Conservation (phyloP, 2,888 invertebrate genomes). For the Limenitis camilla region DNA sequence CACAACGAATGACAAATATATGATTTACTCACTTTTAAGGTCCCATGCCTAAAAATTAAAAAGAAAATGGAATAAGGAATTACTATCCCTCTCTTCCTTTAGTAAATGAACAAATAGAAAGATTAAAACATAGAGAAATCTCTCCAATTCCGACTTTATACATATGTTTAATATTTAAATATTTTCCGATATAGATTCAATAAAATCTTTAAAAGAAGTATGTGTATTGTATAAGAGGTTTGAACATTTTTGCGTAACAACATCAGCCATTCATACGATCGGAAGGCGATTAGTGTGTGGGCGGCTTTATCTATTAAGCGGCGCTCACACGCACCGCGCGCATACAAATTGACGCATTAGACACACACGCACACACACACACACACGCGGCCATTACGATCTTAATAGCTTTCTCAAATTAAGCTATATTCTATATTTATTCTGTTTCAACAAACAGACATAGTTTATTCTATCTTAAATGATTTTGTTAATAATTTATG, state of each 20-base stretch:
- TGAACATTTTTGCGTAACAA: background rate
- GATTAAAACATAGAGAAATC: no score
- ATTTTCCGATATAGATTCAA: no score
- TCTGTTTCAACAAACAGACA: slow-evolving; percentile 18
- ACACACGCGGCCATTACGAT: slow-evolving; percentile 40
- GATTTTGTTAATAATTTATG: background rate
- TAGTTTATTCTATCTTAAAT: background rate
- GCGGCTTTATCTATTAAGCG: slow-evolving; percentile 47
- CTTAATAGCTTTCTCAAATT: slow-evolving; percentile 53
- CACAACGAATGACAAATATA: no score
- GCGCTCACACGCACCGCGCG: slow-evolving; percentile 49
- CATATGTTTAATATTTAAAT: no score
- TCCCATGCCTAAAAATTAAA: no score
- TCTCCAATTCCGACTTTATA: no score
- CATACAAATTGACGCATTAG: slow-evolving; percentile 63
- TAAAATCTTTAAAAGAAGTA: no score
- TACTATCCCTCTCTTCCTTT: no score
- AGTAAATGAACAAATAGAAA: no score
- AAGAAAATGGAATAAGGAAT: no score
- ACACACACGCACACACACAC: slow-evolving; percentile 28
- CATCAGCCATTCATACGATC: background rate
- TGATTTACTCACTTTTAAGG: no score
- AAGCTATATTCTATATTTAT: slow-evolving; percentile 54
- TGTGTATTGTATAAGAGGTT: no score
- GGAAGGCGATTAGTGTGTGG: slow-evolving; percentile 32